Base-by-base conservation (phyloP, 1,140 invertebrate species). In the Popillia japonica region DNA sequence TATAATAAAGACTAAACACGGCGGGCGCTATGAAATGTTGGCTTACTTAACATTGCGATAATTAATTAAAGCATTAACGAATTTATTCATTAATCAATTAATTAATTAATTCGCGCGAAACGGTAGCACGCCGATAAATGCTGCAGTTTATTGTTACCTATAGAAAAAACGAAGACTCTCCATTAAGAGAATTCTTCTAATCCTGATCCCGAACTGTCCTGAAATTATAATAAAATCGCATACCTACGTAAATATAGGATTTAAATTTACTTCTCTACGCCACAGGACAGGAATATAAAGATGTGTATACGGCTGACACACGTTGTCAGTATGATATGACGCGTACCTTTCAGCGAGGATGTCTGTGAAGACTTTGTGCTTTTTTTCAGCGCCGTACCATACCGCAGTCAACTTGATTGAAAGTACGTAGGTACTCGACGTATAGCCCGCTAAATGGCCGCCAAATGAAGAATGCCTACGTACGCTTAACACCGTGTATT, bases 391-490 rank as follows among this genome's bases (percentile, higher is more conserved):
- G n/a, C n/a, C 44, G 44, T 48, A 48, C 44, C n/a, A n/a, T n/a
- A n/a, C 17, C 6, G 44, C 44, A 48, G 11, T 11, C 44, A 48
- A 48, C 44, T 48, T 48, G 44, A 48, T 48, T 48, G 44, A 48
- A 48, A 48, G 44, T 48, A 48, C 44, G 10, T 14, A 4, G 44
- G 44, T 48, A 48, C 17, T 48, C 44, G 17, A 14, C 8, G 44
- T 48, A 48, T n/a, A 48, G 44, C 11, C 3, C 44, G 44, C 44
- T 14, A 48, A n/a, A n/a, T 48, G 17, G 17, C 11, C 17, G 44
- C 44, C 44, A 48, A 48, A 48, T 48, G 44, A 48, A 48, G 44
- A 48, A n/a, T n/a, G n/a, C n/a, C 44, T 48, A n/a, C 44, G 17
- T 48, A 48, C 11, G 6, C 44, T 48, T 11, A 48, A 48, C 44